A percentile compares a stretch with the other conserved stretches of the same genome.
phyloP scores from a whole-genome alignment of 2,888 invertebrate genomes.

The Branchellion lobata region DNA sequence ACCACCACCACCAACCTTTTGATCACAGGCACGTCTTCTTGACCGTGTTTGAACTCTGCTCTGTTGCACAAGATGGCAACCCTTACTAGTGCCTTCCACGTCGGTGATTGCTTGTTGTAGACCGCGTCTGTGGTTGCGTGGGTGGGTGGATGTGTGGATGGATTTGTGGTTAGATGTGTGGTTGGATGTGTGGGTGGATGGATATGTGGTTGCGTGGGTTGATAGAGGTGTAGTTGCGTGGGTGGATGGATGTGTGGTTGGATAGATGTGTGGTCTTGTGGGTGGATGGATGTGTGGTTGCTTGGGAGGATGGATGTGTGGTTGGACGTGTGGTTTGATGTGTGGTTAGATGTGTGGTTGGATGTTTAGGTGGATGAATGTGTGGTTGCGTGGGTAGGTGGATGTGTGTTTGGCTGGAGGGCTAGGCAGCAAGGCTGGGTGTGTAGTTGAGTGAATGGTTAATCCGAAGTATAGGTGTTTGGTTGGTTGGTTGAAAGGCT shows the following conservation, averaged over 20 bases:
- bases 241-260: neutral
- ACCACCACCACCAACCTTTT: conserved; percentile 69
- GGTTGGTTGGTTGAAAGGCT: too few species aligned
- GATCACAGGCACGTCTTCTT: conserved; percentile 85
- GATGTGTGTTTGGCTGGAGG: too few species aligned
- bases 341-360: too few species aligned
- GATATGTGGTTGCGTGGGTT: neutral
- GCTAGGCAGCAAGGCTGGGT: too few species aligned
- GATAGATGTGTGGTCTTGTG: neutral
- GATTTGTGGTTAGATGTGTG: neutral
- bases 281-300: too few species aligned
- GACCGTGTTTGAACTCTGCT: conserved; percentile 94
- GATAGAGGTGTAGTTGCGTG: neutral
- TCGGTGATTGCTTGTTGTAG: conserved; percentile 79
- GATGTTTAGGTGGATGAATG: too few species aligned
- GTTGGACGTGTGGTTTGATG: too few species aligned
- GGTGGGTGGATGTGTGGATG: neutral
- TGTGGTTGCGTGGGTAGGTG: too few species aligned
- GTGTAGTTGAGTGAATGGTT: too few species aligned
- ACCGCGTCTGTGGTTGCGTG: conserved; percentile 69
- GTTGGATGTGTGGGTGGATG: neutral
- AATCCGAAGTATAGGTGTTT: too few species aligned
- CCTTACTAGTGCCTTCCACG: conserved; percentile 84
- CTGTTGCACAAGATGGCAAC: conserved; percentile 95
- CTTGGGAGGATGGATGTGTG: too few species aligned